A percentile compares a stretch with the other conserved stretches of the same genome.
These are phyloP conservation scores for Apogon talboti DNA, from an alignment of 2,797 vertebrate species.

Conservation along the genomic window DNA sequence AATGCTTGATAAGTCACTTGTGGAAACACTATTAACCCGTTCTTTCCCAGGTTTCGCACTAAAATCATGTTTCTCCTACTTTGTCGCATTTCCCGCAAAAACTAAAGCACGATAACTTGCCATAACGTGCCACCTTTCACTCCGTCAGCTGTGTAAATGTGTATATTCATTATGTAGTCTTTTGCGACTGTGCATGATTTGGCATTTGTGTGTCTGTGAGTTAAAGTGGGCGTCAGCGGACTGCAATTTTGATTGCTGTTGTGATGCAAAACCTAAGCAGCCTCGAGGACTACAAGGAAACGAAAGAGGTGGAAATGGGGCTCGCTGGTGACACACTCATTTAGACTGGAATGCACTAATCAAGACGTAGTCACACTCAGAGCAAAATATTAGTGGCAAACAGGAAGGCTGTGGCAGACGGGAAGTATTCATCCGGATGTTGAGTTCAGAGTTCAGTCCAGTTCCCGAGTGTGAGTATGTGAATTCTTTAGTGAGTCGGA, in stretches of 20 bases:
- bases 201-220: background rate
- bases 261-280: constrained; percentile 37
- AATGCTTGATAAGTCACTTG: constrained; percentile 54
- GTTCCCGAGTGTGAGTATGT: constrained; percentile 32
- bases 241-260: constrained; percentile 12
- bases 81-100: constrained; percentile 4
- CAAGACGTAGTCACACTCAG: constrained; percentile 24
- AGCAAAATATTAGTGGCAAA: constrained; percentile 50
- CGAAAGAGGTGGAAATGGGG: constrained; percentile 19
- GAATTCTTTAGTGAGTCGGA: constrained; percentile 33
- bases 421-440: constrained; percentile 68
- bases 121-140: background rate
- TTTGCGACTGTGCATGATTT: constrained; percentile 17
- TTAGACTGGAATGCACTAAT: constrained; percentile 52
- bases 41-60: background rate
- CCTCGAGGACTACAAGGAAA: constrained; percentile 15
- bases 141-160: constrained; percentile 3
- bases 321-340: constrained; percentile 24
- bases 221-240: background rate
- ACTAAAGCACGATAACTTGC: background rate
- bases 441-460: constrained; percentile 54
- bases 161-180: background rate
- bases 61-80: background rate
- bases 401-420: constrained; percentile 68
- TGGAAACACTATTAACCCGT: constrained; percentile 29